These are phyloP conservation scores for Mythimna impura DNA, from an alignment of 2,888 invertebrate genomes.

Conservation along the genomic window DNA sequence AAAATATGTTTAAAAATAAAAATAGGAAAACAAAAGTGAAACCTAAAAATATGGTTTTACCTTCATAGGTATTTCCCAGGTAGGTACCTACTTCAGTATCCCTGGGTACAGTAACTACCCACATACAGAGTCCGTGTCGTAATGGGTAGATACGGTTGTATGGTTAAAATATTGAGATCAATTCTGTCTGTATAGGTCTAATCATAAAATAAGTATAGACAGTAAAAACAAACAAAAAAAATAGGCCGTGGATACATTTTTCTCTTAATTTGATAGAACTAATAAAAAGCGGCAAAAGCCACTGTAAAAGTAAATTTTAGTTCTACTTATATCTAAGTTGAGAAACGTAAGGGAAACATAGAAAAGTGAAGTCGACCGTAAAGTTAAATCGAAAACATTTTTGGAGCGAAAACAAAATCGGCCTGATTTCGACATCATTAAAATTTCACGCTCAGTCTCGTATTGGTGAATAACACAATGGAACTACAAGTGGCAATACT, in stretches of 20 bases:
- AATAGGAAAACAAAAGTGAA: too few relatives aligned
- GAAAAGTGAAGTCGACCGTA: slow-evolving; percentile 39
- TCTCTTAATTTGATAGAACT: slow-evolving; percentile 12
- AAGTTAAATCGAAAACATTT: slow-evolving; percentile 58
- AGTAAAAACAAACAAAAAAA: too few relatives aligned
- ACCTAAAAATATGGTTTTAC: too few relatives aligned
- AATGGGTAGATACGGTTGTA: too few relatives aligned
- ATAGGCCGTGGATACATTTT: not conserved
- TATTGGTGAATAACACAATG: slow-evolving; percentile 58
- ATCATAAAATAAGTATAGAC: too few relatives aligned
- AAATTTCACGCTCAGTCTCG: slow-evolving; percentile 67
- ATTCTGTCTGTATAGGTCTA: not conserved
- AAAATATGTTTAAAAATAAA: too few relatives aligned
- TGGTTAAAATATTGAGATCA: not conserved
- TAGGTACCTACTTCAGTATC: too few relatives aligned
- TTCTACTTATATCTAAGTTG: slow-evolving; percentile 35
- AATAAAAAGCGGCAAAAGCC: not conserved
- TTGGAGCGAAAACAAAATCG: slow-evolving; percentile 63
- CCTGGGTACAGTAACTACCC: too few relatives aligned
- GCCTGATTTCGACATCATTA: slow-evolving; percentile 68
- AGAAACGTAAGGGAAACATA: slow-evolving; percentile 34
- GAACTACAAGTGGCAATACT: slow-evolving; percentile 36
- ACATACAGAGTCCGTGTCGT: too few relatives aligned
- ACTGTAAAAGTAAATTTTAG: slow-evolving; percentile 15
- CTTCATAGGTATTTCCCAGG: not conserved